Evolutionary conservation across 2,797 vertebrate species (phyloP), one percentile per base, ranked within the genome.

Genomic region (Ctenosaura bakeri): DNA sequence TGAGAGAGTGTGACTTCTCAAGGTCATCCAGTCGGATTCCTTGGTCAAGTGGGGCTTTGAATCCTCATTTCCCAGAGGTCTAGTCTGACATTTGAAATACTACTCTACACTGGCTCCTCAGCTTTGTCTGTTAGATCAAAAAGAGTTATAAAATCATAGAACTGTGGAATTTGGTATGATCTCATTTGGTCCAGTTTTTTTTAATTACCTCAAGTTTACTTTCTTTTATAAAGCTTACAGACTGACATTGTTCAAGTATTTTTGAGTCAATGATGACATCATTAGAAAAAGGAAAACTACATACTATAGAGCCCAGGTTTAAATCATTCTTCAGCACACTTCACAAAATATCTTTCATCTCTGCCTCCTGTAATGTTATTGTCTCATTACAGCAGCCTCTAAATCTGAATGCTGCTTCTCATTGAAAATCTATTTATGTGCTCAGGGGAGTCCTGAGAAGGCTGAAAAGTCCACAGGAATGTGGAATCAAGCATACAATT

Each of bases 271-370:
- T 85, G 86, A 7, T 83, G 76, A 59, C 56, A 54, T 62, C 29
- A 81, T 59, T 62, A 20, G 74, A 88, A 79, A n/a, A 83, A 85
- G 89, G 1, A 0, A 32, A 69, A 1, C 3, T 80, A 87, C 38
- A 54, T 1, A 79, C 32, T 29, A 86, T n/a, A 91, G 20, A 74
- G 0, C 0, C 8, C 89, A 90, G 1, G 22, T 69, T 81, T 73
- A 74, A 90, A 92, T 89, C 22, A 87, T 35, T 1, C 71, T 74
- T 0, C 22, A 80, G 73, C 88, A 3, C 2, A 87, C 85, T 73
- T 86, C 22, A 66, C 35, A 91, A 0, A 8, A 84, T 66, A 46
- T 83, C 7, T 66, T 93, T 83, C 71, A 90, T 86, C 32, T 82
- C 71, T 5, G 35, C 35, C 4, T 69, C 80, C 16, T 62, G 54